Evolutionary conservation across 2,797 vertebrate genomes (phyloP), one percentile per base, ranked within the genome.

Genomic region (Neomorphus geoffroyi): DNA sequence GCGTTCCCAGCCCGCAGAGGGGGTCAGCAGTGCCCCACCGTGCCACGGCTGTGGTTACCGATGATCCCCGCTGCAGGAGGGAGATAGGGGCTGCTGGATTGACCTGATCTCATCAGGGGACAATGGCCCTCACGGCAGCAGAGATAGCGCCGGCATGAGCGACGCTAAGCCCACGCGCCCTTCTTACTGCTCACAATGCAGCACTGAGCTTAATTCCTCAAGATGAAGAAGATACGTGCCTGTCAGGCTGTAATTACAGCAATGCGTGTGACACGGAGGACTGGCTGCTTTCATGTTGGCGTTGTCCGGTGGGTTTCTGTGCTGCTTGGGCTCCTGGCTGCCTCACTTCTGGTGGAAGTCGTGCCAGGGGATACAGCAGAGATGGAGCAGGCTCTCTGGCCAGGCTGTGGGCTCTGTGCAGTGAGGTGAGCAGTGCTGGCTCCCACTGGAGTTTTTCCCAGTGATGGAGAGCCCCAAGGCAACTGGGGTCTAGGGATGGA

Each of bases 221-320:
- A 93, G 94, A 91, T 92, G 88, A 87, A 93, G 96, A 89, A 93
- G 96, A 96, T 92, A 95, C 3, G 75, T 80, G 88, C 89, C 90
- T 95, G 94, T 95, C 94, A 96, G 89, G 85, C 89, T 84, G 61
- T 92, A 92, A 95, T 96, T 95, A 93, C 75, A 90, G 78, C 80
- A 0, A 1, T 58, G 51, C 3, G 3, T 75, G 83, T 80, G 73
- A 87, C 86, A 65, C 1, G 1, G 54, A 60, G 70, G 66, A 88
- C 58, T 0, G 5, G 17, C 85, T 78, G 67, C 81, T 89, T 85
- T 80, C 79, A 57, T 27, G 2, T 54, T 87, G 54, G 57, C 15
- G 3, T 85, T 91, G 80, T 64, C 72, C 75, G 1, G 26, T 62
- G 62, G 30, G 35, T 16, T 94, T 92, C 80, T 87, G n/a, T 96